Conservation (phyloP, 2,113 vertebrate species). For the Dolichallabes microphthalmus region DNA sequence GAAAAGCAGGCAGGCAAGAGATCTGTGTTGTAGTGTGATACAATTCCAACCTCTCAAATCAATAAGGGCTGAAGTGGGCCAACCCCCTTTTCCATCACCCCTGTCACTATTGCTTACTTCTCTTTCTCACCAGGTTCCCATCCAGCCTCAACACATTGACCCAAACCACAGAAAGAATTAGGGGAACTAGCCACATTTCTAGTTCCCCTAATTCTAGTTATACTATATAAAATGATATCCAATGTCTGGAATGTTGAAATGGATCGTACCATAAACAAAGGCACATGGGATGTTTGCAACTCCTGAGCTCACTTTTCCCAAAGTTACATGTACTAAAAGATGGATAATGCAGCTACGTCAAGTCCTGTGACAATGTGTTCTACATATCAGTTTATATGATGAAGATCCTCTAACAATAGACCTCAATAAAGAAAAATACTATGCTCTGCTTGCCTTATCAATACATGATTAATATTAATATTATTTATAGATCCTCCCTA, state of each 20-base stretch:
- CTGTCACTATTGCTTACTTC: constrained; percentile 58
- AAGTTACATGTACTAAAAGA: not conserved
- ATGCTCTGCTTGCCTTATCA: not conserved
- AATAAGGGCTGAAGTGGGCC: constrained; percentile 64
- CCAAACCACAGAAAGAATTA: not conserved
- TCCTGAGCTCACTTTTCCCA: too few relatives aligned
- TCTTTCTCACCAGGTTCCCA: constrained; percentile 45
- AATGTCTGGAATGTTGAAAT: not conserved
- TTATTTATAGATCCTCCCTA: constrained; percentile 60
- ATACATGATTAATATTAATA: constrained; percentile 17
- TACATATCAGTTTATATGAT: not conserved
- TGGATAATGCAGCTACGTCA: not conserved
- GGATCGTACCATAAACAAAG: not conserved
- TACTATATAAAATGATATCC: not conserved
- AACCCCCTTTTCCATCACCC: constrained; percentile 31
- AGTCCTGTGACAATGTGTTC: too few relatives aligned
- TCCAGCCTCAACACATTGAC: not conserved
- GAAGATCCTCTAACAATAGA: too few relatives aligned
- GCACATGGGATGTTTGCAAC: not conserved
- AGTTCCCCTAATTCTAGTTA: too few relatives aligned
- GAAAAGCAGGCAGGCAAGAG: constrained; percentile 34
- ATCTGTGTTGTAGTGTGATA: constrained; percentile 55
- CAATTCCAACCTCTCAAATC: constrained; percentile 65
- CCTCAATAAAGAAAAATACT: not conserved
- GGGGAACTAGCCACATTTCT: not conserved